A percentile compares a stretch with the other conserved stretches of the same genome.
These are phyloP conservation scores for Gymnodraco acuticeps DNA, from an alignment of 2,797 vertebrate genomes.

Conservation along the genomic window DNA sequence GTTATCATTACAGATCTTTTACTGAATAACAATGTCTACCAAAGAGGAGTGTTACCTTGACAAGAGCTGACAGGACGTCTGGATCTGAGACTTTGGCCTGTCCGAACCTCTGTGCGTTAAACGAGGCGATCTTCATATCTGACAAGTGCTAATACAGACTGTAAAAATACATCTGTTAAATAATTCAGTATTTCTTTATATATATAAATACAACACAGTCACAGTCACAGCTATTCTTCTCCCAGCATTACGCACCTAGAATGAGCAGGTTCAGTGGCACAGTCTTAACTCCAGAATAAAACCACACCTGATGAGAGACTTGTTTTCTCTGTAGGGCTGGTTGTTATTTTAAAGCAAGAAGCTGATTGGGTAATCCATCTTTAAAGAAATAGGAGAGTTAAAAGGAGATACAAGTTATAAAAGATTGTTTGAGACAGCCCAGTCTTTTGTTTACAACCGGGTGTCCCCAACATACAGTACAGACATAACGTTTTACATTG, in stretches of 20 bases:
- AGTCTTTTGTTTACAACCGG: conserved; percentile 11
- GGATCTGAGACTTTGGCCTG: conserved; percentile 67
- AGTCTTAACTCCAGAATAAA: conserved; percentile 14
- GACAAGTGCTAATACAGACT: background rate
- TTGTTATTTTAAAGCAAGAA: conserved; percentile 28
- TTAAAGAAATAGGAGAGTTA: background rate
- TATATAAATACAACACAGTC: background rate
- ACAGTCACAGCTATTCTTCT: background rate
- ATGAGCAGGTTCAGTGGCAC: background rate
- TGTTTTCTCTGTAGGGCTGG: background rate
- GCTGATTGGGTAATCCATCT: conserved; percentile 11
- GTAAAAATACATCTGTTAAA: background rate
- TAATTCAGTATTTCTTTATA: background rate
- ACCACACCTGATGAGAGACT: background rate
- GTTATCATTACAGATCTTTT: background rate
- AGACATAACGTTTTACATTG: background rate
- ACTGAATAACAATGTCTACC: background rate
- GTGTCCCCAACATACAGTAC: background rate
- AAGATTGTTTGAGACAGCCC: conserved; percentile 29
- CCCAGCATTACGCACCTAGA: conserved; percentile 6
- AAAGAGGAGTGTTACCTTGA: conserved; percentile 60
- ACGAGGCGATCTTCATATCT: conserved; percentile 72
- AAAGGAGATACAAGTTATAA: background rate
- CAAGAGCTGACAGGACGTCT: conserved; percentile 64
- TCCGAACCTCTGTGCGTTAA: conserved; percentile 73